These are phyloP conservation scores for Neolamprologus ventralis DNA, from an alignment of 2,113 vertebrate genomes.

Conservation along the genomic window DNA sequence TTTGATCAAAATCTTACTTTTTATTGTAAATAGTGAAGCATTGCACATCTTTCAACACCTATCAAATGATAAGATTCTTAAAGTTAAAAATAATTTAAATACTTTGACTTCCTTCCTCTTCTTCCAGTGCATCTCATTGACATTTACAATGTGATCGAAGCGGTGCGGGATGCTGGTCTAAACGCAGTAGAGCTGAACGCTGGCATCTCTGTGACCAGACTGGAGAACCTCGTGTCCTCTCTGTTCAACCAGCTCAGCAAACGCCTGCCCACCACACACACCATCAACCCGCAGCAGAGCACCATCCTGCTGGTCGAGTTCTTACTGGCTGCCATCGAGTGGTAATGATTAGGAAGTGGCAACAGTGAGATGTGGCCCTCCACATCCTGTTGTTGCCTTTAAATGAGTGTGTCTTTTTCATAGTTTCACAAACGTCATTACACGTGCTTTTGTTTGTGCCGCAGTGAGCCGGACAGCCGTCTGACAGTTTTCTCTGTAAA, in stretches of 20 bases:
- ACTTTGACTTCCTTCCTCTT: neutral
- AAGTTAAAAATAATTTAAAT: neutral
- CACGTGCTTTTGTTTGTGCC: neutral
- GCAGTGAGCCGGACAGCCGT: slow-evolving; percentile 83
- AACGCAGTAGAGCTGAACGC: slow-evolving; percentile 80
- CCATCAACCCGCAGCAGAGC: slow-evolving; percentile 84
- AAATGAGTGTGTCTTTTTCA: neutral
- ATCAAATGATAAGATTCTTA: neutral
- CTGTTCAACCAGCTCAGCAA: slow-evolving; percentile 93
- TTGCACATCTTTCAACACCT: neutral
- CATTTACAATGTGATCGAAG: slow-evolving; percentile 95
- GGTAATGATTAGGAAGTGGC: slow-evolving; percentile 49
- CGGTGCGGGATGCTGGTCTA: slow-evolving; percentile 89
- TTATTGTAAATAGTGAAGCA: neutral
- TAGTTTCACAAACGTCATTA: neutral
- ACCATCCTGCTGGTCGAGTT: slow-evolving; percentile 86
- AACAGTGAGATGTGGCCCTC: neutral
- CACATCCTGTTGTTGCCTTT: neutral
- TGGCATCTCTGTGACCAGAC: slow-evolving; percentile 79
- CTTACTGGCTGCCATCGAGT: slow-evolving; percentile 81
- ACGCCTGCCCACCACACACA: slow-evolving; percentile 87
- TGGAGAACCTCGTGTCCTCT: slow-evolving; percentile 89
- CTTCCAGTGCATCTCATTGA: slow-evolving; percentile 87
- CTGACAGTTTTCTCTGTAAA: slow-evolving; percentile 93
- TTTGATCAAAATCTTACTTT: neutral